Evolutionary conservation across 1,140 invertebrate species (phyloP).

Genomic region (Danaus plexippus): DNA sequence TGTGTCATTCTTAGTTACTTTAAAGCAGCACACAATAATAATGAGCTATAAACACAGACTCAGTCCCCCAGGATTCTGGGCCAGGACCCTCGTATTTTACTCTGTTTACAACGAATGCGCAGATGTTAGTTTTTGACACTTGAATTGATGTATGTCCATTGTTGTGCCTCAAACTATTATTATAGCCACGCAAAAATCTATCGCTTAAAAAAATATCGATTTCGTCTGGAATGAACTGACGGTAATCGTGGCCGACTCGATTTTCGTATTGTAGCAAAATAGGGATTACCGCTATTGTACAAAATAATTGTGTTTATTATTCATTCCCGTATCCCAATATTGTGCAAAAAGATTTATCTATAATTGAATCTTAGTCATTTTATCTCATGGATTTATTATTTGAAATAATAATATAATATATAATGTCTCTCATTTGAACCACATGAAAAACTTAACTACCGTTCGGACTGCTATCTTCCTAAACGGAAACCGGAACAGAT

Average conservation of each 20-base stretch:
- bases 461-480: too few species aligned
- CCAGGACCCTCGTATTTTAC: constrained; percentile 48
- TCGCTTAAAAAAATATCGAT: constrained; percentile 48
- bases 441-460: too few species aligned
- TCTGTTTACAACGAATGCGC: constrained; percentile 63
- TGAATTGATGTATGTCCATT: constrained; percentile 68
- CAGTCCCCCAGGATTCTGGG: constrained; percentile 54
- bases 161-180: constrained; percentile 52
- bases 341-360: constrained; percentile 65
- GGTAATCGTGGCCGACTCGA: constrained; percentile 36
- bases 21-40: constrained; percentile 64
- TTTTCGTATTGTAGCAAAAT: constrained; percentile 52
- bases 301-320: constrained; percentile 66
- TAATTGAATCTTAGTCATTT: constrained; percentile 59
- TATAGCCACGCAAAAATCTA: constrained; percentile 55
- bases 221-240: constrained; percentile 43
- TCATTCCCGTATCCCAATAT: constrained; percentile 64
- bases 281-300: constrained; percentile 60
- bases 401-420: too few species aligned
- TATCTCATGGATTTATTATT: too few species aligned
- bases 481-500: too few species aligned
- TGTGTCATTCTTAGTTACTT: constrained; percentile 62
- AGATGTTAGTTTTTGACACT: constrained; percentile 72
- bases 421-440: too few species aligned
- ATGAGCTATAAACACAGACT: constrained; percentile 67